Evolutionary conservation across 2,113 vertebrate genomes (phyloP), one percentile per base, ranked within the genome.

Genomic region (Rhabdornis inornatus): DNA sequence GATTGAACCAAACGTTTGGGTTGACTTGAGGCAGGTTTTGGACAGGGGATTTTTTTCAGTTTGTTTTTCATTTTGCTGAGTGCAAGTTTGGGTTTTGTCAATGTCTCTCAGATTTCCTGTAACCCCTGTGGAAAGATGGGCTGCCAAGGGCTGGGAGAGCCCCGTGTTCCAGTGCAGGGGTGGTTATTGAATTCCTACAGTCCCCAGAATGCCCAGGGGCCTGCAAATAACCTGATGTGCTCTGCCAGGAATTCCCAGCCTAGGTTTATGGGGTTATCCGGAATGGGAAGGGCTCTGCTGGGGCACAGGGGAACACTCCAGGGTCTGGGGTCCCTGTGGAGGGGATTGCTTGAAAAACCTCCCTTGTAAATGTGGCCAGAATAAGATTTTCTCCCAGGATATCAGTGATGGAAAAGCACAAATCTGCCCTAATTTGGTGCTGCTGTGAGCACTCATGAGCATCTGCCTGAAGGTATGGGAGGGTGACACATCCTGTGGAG

Each of bases 11-110:
- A 92, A 56, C 12, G 14, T 71, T 92, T 75, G 71, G 49, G 63
- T 71, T 71, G 76, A 91, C 94, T 91, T 50, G 47, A 78, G 82
- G 70, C 42, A 77, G 85, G 85, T 90, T 92, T 85, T 30, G 45
- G 40, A 25, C 9, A 15, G 24, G 33, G 25, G 42, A 20, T 20
- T 44, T 92, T 52, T 91, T 75, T 63, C 79, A 9, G 60, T 71
- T 94, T 90, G 27, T 22, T 92, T 86, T 66, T 78, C 45, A 2
- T 82, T 93, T 52, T 56, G 52, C 64, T 68, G 68, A 89, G 80
- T 4, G 33, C 47, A 85, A 74, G 50, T 75, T 91, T 74, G 79
- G 19, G 71, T 91, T 92, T 77, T 92, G 86, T 82, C 85, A 49
- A 8, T 0, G 20, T 28, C 87, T 90, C 85, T 30, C 2, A 40